Base-by-base conservation (phyloP, 2,113 vertebrate genomes). In the Osmerus eperlanus region DNA sequence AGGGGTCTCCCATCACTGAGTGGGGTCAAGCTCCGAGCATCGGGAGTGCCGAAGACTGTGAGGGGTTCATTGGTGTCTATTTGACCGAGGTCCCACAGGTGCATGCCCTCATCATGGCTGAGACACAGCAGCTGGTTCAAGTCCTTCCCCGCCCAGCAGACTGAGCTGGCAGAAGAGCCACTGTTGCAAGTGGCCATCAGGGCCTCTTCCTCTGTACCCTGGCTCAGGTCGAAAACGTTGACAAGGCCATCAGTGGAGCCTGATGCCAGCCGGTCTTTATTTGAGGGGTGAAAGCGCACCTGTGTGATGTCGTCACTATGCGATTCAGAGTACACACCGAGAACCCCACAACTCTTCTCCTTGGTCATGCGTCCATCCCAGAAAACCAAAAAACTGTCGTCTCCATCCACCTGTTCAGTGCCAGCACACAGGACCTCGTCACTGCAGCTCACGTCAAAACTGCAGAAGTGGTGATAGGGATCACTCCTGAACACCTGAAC, bases 231-330 rank as follows among this genome's bases (percentile, higher is more conserved):
- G 0, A 97, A 99, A 25, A 97, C 91, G 0, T 99, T 99, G 8
- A 99, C 96, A 4, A 99, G 89, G 18, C 97, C 97, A 47, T 99
- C 97, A 0, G 94, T 94, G 53, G 95, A 95, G 51, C 96, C 93
- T 0, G 95, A 95, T 6, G 92, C 89, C 9, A 97, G 36, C 29
- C 94, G 86, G 84, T 93, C 94, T 9, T 91, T 90, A 59, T 94
- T 69, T 0, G 6, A 4, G 3, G 97, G 96, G 78, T 99, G 97
- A 83, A 99, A 99, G 68, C 93, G 62, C 52, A 99, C 91, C 74
- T 93, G 91, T 11, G 96, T 99, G 89, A 99, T 73, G 74, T 99
- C 97, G 79, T 99, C 95, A 19, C 92, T 95, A 80, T 99, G 97
- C 2, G 95, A 95, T 89, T 99, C 96, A 0, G 95, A 96, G 76